A percentile compares a stretch with the other conserved stretches of the same genome.
Evolutionary conservation across 1,140 invertebrate species (phyloP).

Genomic region (Cotesia chilonis): DNA sequence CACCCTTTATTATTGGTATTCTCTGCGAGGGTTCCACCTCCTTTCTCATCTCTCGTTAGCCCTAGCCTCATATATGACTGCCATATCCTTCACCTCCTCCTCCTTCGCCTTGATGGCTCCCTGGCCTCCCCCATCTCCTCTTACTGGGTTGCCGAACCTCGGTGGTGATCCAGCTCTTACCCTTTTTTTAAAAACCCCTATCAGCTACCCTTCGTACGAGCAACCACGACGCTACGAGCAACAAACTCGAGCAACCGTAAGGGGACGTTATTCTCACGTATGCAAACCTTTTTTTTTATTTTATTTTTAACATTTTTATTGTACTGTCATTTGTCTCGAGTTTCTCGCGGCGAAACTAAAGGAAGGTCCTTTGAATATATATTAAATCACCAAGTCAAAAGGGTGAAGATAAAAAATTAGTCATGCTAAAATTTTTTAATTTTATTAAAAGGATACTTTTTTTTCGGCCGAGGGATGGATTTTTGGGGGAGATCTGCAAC

Average conservation of each 20-base stretch:
- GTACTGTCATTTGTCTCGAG: constrained; percentile 66
- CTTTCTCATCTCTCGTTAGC: constrained; percentile 20
- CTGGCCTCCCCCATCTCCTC: neutral
- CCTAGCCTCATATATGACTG: constrained; percentile 19
- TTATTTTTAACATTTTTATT: constrained; percentile 51
- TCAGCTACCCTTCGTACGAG: too few species aligned
- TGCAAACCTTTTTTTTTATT: constrained; percentile 31
- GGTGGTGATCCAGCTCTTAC: too few species aligned
- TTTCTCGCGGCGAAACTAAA: constrained; percentile 55
- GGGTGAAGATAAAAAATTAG: too few species aligned
- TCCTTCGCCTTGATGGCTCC: neutral
- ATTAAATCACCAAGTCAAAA: too few species aligned
- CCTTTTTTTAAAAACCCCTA: too few species aligned
- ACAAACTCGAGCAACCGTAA: constrained; percentile 24
- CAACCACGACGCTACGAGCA: too few species aligned
- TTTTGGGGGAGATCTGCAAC: too few species aligned
- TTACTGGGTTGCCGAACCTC: too few species aligned
- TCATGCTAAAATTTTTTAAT: too few species aligned
- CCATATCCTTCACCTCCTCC: constrained; percentile 7
- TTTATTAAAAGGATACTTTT: constrained; percentile 4
- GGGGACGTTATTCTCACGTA: constrained; percentile 52
- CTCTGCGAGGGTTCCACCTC: constrained; percentile 24
- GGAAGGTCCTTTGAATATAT: constrained; percentile 6
- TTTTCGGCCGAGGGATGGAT: too few species aligned
- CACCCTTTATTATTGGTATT: constrained; percentile 32